Percentiles rank a stretch among this genome's conserved stretches.
Evolutionary conservation across 2,888 invertebrate genomes (phyloP).

Genomic region (Apamea sordens): DNA sequence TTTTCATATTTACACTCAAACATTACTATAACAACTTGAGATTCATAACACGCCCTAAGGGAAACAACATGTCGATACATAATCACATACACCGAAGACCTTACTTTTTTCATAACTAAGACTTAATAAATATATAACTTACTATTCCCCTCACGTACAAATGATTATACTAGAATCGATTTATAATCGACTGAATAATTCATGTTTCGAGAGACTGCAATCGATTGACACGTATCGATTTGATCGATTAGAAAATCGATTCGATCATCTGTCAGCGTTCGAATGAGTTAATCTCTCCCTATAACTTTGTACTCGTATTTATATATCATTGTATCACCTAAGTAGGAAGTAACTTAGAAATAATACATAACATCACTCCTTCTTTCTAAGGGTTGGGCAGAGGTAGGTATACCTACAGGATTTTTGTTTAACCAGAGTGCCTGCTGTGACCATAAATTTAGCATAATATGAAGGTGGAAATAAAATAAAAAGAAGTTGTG

Average conservation of each 20-base stretch:
- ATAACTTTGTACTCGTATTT: background rate
- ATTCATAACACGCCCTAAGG: conserved; percentile 24
- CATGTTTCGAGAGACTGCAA: conserved; percentile 47
- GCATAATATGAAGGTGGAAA: too few relatives aligned
- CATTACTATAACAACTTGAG: background rate
- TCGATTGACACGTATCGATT: conserved; percentile 55
- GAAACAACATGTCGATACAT: conserved; percentile 51
- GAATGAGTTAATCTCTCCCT: conserved; percentile 40
- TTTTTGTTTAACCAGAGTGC: too few relatives aligned
- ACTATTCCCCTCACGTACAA: conserved; percentile 54
- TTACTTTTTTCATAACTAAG: conserved; percentile 42
- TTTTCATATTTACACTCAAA: conserved; percentile 18
- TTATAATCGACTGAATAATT: conserved; percentile 67
- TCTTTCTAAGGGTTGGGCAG: background rate
- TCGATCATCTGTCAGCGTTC: conserved; percentile 35
- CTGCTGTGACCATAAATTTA: too few relatives aligned
- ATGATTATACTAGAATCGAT: conserved; percentile 65
- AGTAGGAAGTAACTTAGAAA: background rate
- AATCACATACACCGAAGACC: conserved; percentile 17
- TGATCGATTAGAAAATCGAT: conserved; percentile 44
- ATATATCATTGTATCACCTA: background rate
- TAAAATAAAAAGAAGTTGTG: too few relatives aligned
- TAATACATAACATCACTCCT: background rate
- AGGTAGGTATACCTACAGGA: background rate
- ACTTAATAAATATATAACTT: conserved; percentile 44